Evolutionary conservation across 2,888 invertebrate genomes (phyloP), one percentile per base, ranked within the genome.

Genomic region (Drosophila nigricruria): DNA sequence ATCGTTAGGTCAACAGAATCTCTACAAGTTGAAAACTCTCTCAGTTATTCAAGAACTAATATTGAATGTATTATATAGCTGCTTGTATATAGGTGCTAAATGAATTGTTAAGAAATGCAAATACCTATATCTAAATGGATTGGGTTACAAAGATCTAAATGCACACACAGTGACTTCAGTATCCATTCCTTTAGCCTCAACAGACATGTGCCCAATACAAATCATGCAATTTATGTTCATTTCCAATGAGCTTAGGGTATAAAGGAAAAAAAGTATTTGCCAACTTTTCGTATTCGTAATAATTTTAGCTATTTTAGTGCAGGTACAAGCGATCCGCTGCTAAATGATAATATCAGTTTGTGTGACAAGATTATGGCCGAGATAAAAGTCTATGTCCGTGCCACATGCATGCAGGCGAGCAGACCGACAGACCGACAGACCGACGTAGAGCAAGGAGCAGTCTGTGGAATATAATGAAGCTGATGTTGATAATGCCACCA

Each of bases 301-400:
- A 56, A 66, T 52, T 61, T 72, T 16, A 36, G 50, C 54, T 71
- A 62, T 59, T 74, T 56, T 43, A 70, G 57, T 58, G 27, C 30
- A 40, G 53, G 42, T 40, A 36, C 57, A 23, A 38, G 23, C 60
- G 50, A 53, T 47, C 10, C 12, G 30, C 76, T 38, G 49, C 63
- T 65, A 49, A 69, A 76, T 66, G 77, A 79, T 77, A 77, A 73
- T 68, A 71, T 50, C 68, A 36, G 68, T 69, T 66, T 66, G 75
- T 60, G 67, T 62, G 65, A 68, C 68, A 63, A 70, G 79, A 70
- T 72, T 61, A 53, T 49, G 70, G 40, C 45, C 12, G 43, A 70
- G 68, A 67, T 63, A 67, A 58, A 23, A 12, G 47, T 45, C 45
- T 25, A 25, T 45, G 45, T 9, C 14, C 23, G 42, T 42, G 42